phyloP scores from a whole-genome alignment of 2,888 invertebrate species.

The Incurvaria masculella region DNA sequence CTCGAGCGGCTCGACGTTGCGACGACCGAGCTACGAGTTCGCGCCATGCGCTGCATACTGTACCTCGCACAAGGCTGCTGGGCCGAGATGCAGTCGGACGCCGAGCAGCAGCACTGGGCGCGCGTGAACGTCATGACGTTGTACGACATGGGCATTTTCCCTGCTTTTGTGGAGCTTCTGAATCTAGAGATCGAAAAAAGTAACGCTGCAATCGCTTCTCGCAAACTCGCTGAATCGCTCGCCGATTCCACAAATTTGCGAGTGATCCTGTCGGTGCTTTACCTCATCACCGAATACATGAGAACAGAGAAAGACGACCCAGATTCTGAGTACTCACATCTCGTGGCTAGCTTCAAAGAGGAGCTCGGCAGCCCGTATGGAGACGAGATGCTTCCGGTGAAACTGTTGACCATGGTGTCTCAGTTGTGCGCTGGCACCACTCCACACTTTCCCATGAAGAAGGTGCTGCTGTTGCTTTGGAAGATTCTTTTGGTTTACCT shows the following conservation, averaged over 20 bases:
- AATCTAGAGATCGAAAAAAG: slow-evolving; percentile 92
- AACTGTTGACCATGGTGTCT: slow-evolving; percentile 93
- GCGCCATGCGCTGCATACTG: slow-evolving; percentile 88
- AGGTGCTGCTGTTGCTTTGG: slow-evolving; percentile 93
- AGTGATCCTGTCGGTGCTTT: slow-evolving; percentile 89
- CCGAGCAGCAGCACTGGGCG: slow-evolving; percentile 84
- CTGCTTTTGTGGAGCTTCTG: slow-evolving; percentile 86
- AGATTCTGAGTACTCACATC: slow-evolving; percentile 47
- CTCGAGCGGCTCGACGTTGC: slow-evolving; percentile 91
- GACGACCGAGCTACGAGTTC: slow-evolving; percentile 77
- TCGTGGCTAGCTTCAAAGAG: slow-evolving; percentile 58
- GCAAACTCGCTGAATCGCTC: slow-evolving; percentile 47
- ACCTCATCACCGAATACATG: slow-evolving; percentile 94
- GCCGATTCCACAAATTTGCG: slow-evolving; percentile 91
- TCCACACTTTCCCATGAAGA: slow-evolving; percentile 98
- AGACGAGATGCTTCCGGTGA: slow-evolving; percentile 84
- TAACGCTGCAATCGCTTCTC: slow-evolving; percentile 41
- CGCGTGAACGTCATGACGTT: slow-evolving; percentile 82
- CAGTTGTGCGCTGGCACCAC: slow-evolving; percentile 93
- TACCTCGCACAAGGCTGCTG: slow-evolving; percentile 94
- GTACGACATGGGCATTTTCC: slow-evolving; percentile 87
- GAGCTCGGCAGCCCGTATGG: slow-evolving; percentile 59
- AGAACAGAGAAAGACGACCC: slow-evolving; percentile 62
- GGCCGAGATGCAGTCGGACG: slow-evolving; percentile 90
- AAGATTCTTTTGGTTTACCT: slow-evolving; percentile 89